Evolutionary conservation across 2,888 invertebrate species (phyloP), one percentile per base, ranked within the genome.

Genomic region (Idaea biselata): DNA sequence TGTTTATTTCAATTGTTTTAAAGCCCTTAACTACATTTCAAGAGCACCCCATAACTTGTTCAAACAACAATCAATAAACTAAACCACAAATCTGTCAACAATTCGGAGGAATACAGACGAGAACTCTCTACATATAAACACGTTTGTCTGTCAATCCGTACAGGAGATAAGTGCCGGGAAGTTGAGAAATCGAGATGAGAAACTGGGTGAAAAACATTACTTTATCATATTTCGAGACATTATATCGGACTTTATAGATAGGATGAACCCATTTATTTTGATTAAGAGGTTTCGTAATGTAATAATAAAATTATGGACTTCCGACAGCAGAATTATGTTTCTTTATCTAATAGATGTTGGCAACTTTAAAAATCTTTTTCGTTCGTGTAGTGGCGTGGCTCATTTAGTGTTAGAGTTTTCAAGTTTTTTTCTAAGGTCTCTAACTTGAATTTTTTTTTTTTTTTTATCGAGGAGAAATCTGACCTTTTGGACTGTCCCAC

Each of bases 41-140:
- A 44, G 44, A 44, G 7, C 8, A 14, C 44, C 32, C 11, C 32
- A 11, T 32, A 11, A 44, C 11, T 11, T 44, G 44, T 44, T 44
- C 60, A 63, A 69, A 69, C 66, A 68, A 66, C 70, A 72, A 75
- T 76, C 70, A 67, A 68, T 62, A 69, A 66, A 69, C 66, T 25
- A n/a, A 18, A 58, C 62, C 33, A 75, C 73, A 74, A 76, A 78
- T 76, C 76, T 76, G 63, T 80, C 78, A 72, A 61, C 77, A 69
- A 62, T 63, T 63, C 65, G 61, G 33, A 58, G 64, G 63, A 65
- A 65, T 73, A 69, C 67, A 44, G 14, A 8, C 44, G 44, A 7
- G 64, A 69, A 65, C 68, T 63, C 58, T 60, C 59, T 60, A 63
- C 63, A 64, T 33, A 62, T 66, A 71, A 71, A 71, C 67, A 68